Evolutionary conservation across 2,888 invertebrate species (phyloP), one percentile per base, ranked within the genome.

Genomic region (Amiota communis): DNA sequence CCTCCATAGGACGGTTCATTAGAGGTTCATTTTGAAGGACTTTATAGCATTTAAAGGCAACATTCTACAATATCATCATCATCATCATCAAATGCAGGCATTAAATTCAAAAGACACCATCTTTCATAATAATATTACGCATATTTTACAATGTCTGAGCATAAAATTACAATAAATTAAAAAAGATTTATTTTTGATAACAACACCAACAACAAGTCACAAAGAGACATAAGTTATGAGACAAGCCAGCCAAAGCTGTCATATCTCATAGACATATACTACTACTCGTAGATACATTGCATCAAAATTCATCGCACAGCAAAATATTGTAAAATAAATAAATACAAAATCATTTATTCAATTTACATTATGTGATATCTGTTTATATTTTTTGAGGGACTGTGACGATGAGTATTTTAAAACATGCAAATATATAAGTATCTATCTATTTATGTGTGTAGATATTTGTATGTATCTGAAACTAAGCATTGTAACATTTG

Each of bases 271-370:
- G 36, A 36, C 6, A 6, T 36, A 2, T 36, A 36, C 36, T 36
- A 36, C 23, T 68, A 17, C 17, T 12, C 11, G 63, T 17, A 12
- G 46, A 23, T n/a, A 63, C 15, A 23, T 23, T 51, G n/a, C 20
- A 68, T 68, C 20, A 51, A 53, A 65, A 65, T 65, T 65, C 65
- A 17, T 47, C 20, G 48, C 65, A 48, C 65, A 65, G 17, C 65
- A 17, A 17, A 59, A 20, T 12, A 59, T 17, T 17, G 23, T 23
- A 59, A 59, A 17, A 17, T 17, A 59, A 59, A 59, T 59, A 59
- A 59, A 59, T 17, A 11, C 59, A 59, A 59, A 23, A 59, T 59
- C 23, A 59, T 59, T 59, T 59, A 59, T 59, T 59, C 59, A 59
- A 59, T 59, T 59, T 59, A 59, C 59, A 20, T 4, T n/a, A 12